Percentiles rank a stretch among this genome's conserved stretches.
Conservation (phyloP, 2,888 invertebrate species). For the Eilema depressum region DNA sequence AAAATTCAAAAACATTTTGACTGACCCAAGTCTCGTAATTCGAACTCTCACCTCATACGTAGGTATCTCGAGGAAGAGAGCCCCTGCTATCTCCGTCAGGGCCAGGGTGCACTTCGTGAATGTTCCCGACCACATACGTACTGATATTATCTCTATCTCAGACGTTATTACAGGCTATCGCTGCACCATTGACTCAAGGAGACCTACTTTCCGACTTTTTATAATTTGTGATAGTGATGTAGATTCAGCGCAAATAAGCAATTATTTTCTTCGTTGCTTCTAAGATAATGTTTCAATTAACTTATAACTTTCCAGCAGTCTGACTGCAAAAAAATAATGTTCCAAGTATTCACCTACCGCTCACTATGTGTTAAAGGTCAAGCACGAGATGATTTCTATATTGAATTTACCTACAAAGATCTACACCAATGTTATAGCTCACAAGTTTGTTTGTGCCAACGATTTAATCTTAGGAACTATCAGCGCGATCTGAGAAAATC, state of each 20-base stretch:
- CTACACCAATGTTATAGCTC: neutral
- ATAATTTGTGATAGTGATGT: neutral
- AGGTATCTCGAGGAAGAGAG: too few species aligned
- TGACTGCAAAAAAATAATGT: neutral
- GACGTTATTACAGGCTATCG: too few species aligned
- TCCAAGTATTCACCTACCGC: neutral
- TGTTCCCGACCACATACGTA: too few species aligned
- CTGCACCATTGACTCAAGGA: neutral
- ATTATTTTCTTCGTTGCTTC: neutral
- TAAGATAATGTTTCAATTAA: neutral
- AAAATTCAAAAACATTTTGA: too few species aligned
- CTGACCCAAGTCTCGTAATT: too few species aligned
- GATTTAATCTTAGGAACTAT: neutral
- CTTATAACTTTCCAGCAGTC: neutral
- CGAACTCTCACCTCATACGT: too few species aligned
- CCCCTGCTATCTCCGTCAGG: too few species aligned
- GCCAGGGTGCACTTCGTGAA: too few species aligned
- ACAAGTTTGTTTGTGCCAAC: neutral
- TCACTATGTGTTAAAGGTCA: slow-evolving; percentile 5
- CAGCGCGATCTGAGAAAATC: neutral
- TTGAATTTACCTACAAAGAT: neutral
- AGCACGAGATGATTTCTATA: neutral
- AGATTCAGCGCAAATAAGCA: neutral
- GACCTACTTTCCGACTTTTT: neutral
- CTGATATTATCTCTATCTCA: too few species aligned